Evolutionary conservation across 2,797 vertebrate species (phyloP), one percentile per base, ranked within the genome.

Genomic region (Phoebastria nigripes): DNA sequence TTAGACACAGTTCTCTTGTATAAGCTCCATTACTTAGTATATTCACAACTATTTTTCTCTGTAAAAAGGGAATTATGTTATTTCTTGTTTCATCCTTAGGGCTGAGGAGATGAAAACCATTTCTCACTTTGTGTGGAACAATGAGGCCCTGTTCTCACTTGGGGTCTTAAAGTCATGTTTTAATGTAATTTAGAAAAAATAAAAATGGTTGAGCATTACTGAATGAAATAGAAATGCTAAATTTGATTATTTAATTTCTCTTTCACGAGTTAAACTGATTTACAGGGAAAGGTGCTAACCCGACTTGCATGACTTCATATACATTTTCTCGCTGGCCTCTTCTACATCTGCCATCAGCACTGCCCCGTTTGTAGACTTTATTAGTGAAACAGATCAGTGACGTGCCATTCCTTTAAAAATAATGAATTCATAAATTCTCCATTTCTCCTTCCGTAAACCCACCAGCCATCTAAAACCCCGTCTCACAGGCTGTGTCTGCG

Each of bases 231-330:
- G 44, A 87, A 96, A 89, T 87, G 59, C 51, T 66, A 51, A 87
- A 83, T 41, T 70, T 79, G 42, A 73, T 93, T 90, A 71, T 88
- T 95, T 83, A 72, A 77, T 29, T 93, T 94, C 61, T 78, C 65
- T 73, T 94, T 86, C 88, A 56, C 0, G 2, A 73, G 24, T 54
- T 47, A 77, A 93, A 66, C 14, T 67, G 44, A 73, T 93, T 89
- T 92, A 79, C 59, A 59, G 69, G 77, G 42, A 61, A 90, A 70
- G 44, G 81, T 89, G 89, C 61, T 89, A 92, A 89, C 61, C 49
- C 1, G 3, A 22, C 25, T 35, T 74, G 22, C 33, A 72, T 69
- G 70, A 89, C 35, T 94, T 90, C 62, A 69, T 66, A 17, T 3
- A 21, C 12, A 35, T 28, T 90, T 94, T 72, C 69, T 59, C 31